Evolutionary conservation across 2,113 vertebrate species (phyloP).

Genomic region (Oreochromis aureus): DNA sequence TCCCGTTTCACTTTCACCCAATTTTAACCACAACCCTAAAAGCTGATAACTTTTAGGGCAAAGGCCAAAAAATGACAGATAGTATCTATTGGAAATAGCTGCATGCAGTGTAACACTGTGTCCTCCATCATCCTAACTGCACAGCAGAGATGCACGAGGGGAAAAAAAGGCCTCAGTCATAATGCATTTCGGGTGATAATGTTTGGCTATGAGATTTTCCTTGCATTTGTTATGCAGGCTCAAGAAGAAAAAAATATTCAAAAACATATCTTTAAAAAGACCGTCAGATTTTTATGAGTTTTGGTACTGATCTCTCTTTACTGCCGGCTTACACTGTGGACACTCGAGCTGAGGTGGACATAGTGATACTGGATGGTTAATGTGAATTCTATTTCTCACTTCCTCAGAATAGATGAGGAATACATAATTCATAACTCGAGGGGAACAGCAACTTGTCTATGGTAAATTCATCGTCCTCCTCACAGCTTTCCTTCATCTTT

Average conservation of each 20-base stretch:
- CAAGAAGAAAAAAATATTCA: not conserved
- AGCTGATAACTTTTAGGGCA: not conserved
- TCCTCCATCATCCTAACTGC: not conserved
- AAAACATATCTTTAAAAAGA: slow-evolving; percentile 51
- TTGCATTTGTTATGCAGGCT: not conserved
- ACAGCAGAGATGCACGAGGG: not conserved
- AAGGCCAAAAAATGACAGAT: not conserved
- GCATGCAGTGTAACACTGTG: not conserved
- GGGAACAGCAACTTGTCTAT: slow-evolving; percentile 69
- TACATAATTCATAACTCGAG: slow-evolving; percentile 74
- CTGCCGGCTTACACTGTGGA: slow-evolving; percentile 1
- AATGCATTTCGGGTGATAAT: slow-evolving; percentile 7
- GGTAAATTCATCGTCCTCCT: slow-evolving; percentile 63
- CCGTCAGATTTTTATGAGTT: slow-evolving; percentile 32
- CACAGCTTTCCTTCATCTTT: slow-evolving; percentile 23
- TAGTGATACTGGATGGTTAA: slow-evolving; percentile 59
- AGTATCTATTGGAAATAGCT: not conserved
- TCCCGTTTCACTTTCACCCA: not conserved
- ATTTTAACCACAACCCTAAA: slow-evolving; percentile 26
- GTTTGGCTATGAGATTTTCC: not conserved
- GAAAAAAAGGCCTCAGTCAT: not conserved
- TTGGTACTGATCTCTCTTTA: slow-evolving; percentile 26
- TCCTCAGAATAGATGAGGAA: slow-evolving; percentile 65
- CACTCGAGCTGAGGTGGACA: slow-evolving; percentile 42
- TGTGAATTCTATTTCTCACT: slow-evolving; percentile 68